phyloP scores from a whole-genome alignment of 2,113 vertebrate species.

The Anoplopoma fimbria region DNA sequence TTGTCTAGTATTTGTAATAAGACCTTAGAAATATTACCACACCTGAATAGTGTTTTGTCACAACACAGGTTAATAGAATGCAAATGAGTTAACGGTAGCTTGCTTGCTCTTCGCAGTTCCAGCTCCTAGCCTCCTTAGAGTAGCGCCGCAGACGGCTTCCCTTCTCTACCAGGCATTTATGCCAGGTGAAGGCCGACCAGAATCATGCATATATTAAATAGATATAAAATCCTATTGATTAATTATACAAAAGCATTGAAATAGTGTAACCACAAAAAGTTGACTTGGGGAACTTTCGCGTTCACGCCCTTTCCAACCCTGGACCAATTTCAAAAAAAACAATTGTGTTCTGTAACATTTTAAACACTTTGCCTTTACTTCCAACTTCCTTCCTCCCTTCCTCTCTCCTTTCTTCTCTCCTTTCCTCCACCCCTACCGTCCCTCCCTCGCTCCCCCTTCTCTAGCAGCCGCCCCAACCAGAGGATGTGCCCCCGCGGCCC shows the following conservation, averaged over 20 bases:
- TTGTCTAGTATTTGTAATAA: constrained; percentile 7
- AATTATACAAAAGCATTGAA: background rate
- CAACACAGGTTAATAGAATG: constrained; percentile 12
- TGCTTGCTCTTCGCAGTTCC: constrained; percentile 35
- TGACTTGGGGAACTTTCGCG: constrained; percentile 11
- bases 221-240: constrained; percentile 7
- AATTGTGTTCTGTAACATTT: constrained; percentile 73
- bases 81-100: constrained; percentile 25
- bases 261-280: background rate
- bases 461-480: constrained; percentile 81
- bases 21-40: constrained; percentile 15
- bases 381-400: constrained; percentile 82
- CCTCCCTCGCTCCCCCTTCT: constrained; percentile 68
- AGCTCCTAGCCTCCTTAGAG: constrained; percentile 29
- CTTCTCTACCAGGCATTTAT: constrained; percentile 23
- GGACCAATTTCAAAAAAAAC: constrained; percentile 50
- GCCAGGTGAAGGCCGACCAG: background rate
- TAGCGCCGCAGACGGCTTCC: constrained; percentile 27
- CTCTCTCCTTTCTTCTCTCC: constrained; percentile 76
- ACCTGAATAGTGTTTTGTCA: constrained; percentile 12
- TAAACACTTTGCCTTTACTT: constrained; percentile 82
- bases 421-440: constrained; percentile 66
- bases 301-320: constrained; percentile 66
- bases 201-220: constrained; percentile 14
- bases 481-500: constrained; percentile 81